Evolutionary conservation across 2,888 invertebrate genomes (phyloP), one percentile per base, ranked within the genome.

Genomic region (Thalpophila matura): DNA sequence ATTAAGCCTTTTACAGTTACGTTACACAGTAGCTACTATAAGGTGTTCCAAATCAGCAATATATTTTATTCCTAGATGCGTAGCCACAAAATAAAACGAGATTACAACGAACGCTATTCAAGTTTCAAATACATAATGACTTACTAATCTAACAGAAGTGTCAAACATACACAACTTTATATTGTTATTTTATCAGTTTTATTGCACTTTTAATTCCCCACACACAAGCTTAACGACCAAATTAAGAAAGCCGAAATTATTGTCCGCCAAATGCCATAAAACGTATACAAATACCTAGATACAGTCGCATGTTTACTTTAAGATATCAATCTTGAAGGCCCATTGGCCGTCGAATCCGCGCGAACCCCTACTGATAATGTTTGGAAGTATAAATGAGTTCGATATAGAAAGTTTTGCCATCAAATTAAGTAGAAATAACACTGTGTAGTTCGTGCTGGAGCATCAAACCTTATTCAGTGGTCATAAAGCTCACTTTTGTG

Each of bases 331-430:
- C 88, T 87, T 78, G 74, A 81, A 78, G 42, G 80, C 40, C 69
- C 83, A 86, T 84, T 84, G 83, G 81, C 80, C 81, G 76, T 74
- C 79, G 76, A 80, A 80, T 81, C 81, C 81, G 86, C 85, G 88
- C 81, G 86, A 87, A 90, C 90, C 89, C 87, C 78, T 49, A 72
- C 85, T 81, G 88, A 89, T 91, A 90, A 86, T 83, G 81, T 82
- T 82, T 61, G 57, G 68, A 77, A 80, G 86, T 89, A 92, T 91
- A 92, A 94, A 93, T 92, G 91, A 91, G 85, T 86, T 85, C 81
- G 89, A 92, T 93, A 91, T 86, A 82, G 80, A 89, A 91, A 94
- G 85, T 92, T 93, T 90, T 85, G 84, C 89, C 89, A 92, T 93
- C 91, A 94, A 93, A 93, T 93, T 93, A 93, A 91, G 86, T 90